phyloP scores from a whole-genome alignment of 2,113 vertebrate species.

The Spilogale gracilis region DNA sequence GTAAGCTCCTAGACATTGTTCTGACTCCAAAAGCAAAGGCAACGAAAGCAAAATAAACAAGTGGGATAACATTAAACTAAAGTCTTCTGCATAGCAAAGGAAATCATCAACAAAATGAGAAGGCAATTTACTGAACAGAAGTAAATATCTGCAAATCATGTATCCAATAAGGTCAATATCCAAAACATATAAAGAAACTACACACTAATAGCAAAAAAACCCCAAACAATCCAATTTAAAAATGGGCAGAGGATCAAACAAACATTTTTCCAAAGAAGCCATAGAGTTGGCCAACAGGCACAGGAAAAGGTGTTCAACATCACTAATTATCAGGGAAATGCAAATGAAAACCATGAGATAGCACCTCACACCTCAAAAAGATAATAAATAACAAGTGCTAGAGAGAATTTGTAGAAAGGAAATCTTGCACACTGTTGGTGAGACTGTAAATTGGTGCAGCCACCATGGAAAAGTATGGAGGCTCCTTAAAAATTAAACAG shows the following conservation, averaged over 20 bases:
- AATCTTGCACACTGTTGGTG: not conserved
- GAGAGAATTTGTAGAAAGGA: not conserved
- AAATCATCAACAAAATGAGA: not conserved
- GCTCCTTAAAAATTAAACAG: not conserved
- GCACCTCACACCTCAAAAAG: not conserved
- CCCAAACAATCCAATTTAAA: not conserved
- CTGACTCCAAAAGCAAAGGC: not conserved
- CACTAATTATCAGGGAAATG: not conserved
- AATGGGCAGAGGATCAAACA: not conserved
- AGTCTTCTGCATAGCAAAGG: not conserved
- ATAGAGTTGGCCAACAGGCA: not conserved
- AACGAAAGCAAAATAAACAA: not conserved
- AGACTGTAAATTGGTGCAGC: not conserved
- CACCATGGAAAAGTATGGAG: not conserved
- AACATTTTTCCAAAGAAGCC: not conserved
- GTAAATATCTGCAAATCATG: not conserved
- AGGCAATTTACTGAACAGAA: not conserved
- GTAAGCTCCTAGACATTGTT: not conserved
- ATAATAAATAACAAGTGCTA: not conserved
- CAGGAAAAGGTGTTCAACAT: not conserved
- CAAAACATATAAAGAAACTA: not conserved
- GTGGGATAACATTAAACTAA: not conserved
- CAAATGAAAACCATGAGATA: not conserved
- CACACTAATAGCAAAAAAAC: not conserved
- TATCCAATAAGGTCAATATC: not conserved